phyloP scores from a whole-genome alignment of 1,140 invertebrate species.

The Homalodisca vitripennis region DNA sequence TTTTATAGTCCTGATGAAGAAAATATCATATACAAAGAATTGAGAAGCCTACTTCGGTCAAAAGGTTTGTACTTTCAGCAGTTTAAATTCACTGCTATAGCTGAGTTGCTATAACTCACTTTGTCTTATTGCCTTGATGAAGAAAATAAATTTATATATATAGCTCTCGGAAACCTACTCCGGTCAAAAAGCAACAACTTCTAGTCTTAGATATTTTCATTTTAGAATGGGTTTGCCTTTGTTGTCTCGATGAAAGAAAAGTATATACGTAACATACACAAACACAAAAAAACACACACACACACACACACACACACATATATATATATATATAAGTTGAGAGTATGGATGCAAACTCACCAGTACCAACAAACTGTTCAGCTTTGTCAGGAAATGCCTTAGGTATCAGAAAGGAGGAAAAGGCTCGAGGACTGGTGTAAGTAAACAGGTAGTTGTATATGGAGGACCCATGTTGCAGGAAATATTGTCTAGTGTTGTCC shows the following conservation, averaged over 20 bases:
- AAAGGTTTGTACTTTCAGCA: no score
- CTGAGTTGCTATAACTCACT: no score
- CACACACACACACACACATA: not conserved
- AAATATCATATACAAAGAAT: no score
- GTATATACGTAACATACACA: not conserved
- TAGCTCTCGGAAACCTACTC: not conserved
- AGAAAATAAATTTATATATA: no score
- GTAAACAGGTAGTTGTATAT: not conserved
- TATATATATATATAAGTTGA: not conserved
- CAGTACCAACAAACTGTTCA: not conserved
- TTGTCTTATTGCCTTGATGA: no score
- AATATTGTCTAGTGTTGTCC: constrained; percentile 1
- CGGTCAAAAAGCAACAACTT: not conserved
- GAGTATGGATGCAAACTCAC: not conserved
- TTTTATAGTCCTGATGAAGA: no score
- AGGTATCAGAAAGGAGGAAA: not conserved
- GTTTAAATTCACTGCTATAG: no score
- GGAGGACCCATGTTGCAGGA: not conserved
- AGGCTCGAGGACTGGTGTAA: not conserved
- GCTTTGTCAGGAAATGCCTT: not conserved
- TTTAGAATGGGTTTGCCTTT: not conserved
- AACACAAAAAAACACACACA: no score
- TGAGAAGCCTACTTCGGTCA: no score
- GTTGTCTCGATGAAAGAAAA: no score
- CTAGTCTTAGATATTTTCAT: not conserved